Percentiles rank a stretch among this genome's conserved stretches.
Conservation (phyloP, 1,140 invertebrate species). For the Micrasema longulum region DNA sequence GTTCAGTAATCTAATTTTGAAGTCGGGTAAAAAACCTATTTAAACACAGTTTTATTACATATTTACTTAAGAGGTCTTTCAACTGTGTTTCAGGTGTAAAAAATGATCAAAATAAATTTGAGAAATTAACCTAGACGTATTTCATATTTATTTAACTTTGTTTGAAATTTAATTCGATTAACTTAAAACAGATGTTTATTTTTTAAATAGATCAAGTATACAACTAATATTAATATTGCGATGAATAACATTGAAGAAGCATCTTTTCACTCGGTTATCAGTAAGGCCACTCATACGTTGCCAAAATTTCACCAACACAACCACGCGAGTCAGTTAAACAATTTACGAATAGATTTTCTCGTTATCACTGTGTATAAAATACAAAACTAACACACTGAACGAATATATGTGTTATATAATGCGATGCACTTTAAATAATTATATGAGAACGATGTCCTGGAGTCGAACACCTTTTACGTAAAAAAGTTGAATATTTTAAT, state of each 20-base stretch:
- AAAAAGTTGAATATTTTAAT: no score
- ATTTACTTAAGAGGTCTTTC: no score
- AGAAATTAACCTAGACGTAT: not conserved
- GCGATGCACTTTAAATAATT: constrained; percentile 42
- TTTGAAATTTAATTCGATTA: not conserved
- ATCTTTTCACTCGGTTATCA: constrained; percentile 19
- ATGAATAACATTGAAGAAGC: not conserved
- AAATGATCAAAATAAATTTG: no score
- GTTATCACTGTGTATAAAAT: constrained; percentile 40
- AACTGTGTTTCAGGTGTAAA: no score
- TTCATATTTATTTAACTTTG: not conserved
- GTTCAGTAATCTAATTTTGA: no score
- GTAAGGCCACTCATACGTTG: constrained; percentile 1
- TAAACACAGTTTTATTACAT: no score
- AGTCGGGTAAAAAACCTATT: no score
- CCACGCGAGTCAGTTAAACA: constrained; percentile 35
- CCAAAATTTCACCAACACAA: constrained; percentile 23
- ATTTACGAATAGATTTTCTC: constrained; percentile 51
- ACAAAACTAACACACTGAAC: not conserved
- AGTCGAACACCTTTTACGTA: not conserved
- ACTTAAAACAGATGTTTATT: not conserved
- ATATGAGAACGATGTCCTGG: constrained; percentile 4
- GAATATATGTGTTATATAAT: constrained; percentile 41
- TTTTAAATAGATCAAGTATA: constrained; percentile 1
- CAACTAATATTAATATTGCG: not conserved